Evolutionary conservation across 2,797 vertebrate genomes (phyloP), one percentile per base, ranked within the genome.

Genomic region (Malacoraja senta): DNA sequence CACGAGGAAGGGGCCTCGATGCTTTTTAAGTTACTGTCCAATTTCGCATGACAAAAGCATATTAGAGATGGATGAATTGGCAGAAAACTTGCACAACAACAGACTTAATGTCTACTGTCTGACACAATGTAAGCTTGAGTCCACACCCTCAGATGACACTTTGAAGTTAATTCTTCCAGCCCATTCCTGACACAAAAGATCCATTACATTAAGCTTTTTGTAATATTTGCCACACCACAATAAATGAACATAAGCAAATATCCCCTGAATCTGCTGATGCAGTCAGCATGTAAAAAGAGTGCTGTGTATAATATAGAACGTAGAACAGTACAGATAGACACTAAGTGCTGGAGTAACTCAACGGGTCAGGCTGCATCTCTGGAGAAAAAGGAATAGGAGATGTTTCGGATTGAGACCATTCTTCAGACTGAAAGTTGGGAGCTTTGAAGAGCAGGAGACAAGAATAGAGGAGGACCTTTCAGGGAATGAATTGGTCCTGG

Each of bases 51-150:
- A 88, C 84, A 88, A 68, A 88, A 65, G 63, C 84, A 88, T 68
- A 68, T 88, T 88, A 35, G 24, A 88, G 63, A 88, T 68, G 84
- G 68, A 88, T 88, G 63, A 61, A 88, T 68, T 68, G 84, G 84
- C 84, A 63, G 68, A 32, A 88, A 17, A 32, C 68, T 68, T 68
- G 61, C 68, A 68, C 68, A 65, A 88, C 84, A 88, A 68, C 61
- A 88, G 61, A 88, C 84, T 88, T 68, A 88, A n/a, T 8, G 84
- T 68, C 84, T 3, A 68, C 0, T 21, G 84, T 88, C 61, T 88
- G 84, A 15, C 68, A 88, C 61, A 68, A 68, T 35, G 17, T 63
- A 88, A 68, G 68, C 35, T 63, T 35, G 61, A 9, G 7, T 68
- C 61, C 35, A 68, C 15, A 35, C 63, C 35, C 32, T 35, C 84